Conservation (phyloP, 1,140 invertebrate genomes). For the Calliphora vicina region DNA sequence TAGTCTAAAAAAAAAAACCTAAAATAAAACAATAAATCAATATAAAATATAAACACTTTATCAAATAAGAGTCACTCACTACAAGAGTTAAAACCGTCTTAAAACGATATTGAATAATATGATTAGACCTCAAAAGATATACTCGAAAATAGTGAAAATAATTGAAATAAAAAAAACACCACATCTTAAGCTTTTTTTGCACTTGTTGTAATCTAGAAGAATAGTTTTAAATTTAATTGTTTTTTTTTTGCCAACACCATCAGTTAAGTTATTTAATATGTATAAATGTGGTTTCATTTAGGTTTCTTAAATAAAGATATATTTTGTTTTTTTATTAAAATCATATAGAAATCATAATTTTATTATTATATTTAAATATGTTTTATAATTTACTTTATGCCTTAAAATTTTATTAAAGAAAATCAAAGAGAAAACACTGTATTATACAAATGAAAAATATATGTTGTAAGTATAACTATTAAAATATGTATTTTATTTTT, state of each 20-base stretch:
- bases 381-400: neutral
- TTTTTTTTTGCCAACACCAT: neutral
- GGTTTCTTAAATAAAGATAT: neutral
- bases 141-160: too few species aligned
- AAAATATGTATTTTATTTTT: slow-evolving; percentile 3
- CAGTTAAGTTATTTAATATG: neutral
- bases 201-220: neutral
- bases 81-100: too few species aligned
- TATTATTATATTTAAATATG: neutral
- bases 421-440: slow-evolving; percentile 4
- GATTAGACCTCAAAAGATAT: too few species aligned
- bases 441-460: slow-evolving; percentile 22
- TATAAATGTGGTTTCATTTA: neutral
- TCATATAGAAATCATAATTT: too few species aligned
- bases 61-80: too few species aligned
- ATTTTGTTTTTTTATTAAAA: neutral
- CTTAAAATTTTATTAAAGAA: neutral
- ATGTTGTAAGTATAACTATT: neutral
- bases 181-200: neutral
- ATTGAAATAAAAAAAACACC: neutral
- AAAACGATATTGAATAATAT: too few species aligned
- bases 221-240: too few species aligned
- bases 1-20: too few species aligned
- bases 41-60: too few species aligned
- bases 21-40: too few species aligned